phyloP scores from a whole-genome alignment of 2,888 invertebrate species.

The Tetragnatha montana region DNA sequence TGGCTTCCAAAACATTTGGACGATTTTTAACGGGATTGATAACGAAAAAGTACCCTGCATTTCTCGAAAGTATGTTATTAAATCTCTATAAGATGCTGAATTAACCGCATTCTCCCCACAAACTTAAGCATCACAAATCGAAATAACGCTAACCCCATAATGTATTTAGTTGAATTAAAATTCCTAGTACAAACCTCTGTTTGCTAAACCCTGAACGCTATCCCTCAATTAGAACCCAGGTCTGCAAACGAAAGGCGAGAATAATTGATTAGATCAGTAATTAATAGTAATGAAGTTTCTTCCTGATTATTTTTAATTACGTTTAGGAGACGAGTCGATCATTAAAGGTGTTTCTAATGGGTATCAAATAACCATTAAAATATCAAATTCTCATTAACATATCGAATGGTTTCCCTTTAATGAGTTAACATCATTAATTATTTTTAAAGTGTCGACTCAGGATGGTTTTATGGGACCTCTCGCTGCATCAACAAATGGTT shows the following conservation, averaged over 20 bases:
- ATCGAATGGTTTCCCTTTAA: slow-evolving; percentile 40
- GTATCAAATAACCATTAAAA: slow-evolving; percentile 60
- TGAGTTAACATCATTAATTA: slow-evolving; percentile 56
- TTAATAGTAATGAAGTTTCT: slow-evolving; percentile 56
- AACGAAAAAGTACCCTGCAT: no score
- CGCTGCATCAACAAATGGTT: slow-evolving; percentile 48
- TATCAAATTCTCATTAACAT: slow-evolving; percentile 61
- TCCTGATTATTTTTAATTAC: slow-evolving; percentile 57
- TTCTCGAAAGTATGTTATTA: no score
- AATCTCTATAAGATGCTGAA: no score
- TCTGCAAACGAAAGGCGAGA: slow-evolving; percentile 26
- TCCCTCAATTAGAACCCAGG: slow-evolving; percentile 7
- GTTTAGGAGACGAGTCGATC: slow-evolving; percentile 24
- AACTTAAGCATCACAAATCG: background rate
- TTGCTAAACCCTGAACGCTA: background rate
- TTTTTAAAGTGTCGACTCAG: slow-evolving; percentile 54
- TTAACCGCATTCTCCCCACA: no score
- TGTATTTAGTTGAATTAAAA: background rate
- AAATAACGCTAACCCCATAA: background rate
- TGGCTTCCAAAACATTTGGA: no score
- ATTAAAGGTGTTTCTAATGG: slow-evolving; percentile 61
- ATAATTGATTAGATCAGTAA: slow-evolving; percentile 60
- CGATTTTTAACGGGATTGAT: no score
- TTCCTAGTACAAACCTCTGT: background rate
- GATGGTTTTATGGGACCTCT: slow-evolving; percentile 29